Base-by-base conservation (phyloP, 2,113 vertebrate species). In the Xiphias gladius region DNA sequence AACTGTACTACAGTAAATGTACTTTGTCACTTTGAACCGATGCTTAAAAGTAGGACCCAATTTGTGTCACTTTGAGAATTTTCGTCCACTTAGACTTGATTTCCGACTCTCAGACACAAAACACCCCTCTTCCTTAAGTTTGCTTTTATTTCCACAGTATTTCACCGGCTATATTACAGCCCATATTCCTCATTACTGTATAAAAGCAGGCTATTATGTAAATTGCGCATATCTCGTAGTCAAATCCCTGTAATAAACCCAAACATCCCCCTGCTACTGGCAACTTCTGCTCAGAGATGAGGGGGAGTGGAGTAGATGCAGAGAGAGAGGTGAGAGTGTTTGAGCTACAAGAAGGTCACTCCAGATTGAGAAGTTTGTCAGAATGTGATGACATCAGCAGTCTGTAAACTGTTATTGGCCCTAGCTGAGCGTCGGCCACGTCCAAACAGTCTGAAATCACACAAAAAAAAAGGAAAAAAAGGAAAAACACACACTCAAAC, bases 341-440 rank as follows among this genome's bases (percentile, higher is more conserved):
- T 80, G 95, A 95, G 95, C 95, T 90, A 93, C 94, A 95, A 95
- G 95, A 97, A 98, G 97, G 97, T 98, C 96, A 96, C 92, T 96
- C 94, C 96, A 96, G 97, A 97, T 96, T 95, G 96, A 97, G 96
- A 97, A 97, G 96, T 98, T 97, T 97, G 96, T 97, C 96, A 96
- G 96, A 97, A 97, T 96, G 96, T 95, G 96, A 97, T 97, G 97
- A 97, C 97, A 97, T 96, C 93, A 96, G 96, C 97, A 96, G 96
- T 96, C 95, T 96, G 96, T 96, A 96, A 97, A 96, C 95, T 95
- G 95, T 96, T 97, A 96, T 96, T 96, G 96, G 96, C 95, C 94
- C 95, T 94, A 14, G 95, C 96, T 96, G 95, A 89, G 83, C 11
- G 52, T 62, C 95, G 95, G 96, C 79, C 59, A 26, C 39, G 76